phyloP scores from a whole-genome alignment of 1,140 invertebrate genomes.

The Coelopa frigida region DNA sequence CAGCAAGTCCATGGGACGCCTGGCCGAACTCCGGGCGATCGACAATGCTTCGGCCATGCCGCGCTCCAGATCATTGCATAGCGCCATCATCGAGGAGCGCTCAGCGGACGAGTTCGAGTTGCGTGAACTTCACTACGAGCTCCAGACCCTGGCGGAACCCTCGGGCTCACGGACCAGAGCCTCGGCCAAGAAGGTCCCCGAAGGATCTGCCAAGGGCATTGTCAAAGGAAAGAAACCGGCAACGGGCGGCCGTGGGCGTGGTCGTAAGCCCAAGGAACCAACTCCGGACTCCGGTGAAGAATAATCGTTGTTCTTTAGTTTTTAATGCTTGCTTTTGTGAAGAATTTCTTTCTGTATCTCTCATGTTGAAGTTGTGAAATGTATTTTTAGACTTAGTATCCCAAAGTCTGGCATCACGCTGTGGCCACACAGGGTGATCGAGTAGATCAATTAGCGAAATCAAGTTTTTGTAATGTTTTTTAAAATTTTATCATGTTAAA shows the following conservation, averaged over 20 bases:
- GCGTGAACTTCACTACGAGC: no score
- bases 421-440: neutral
- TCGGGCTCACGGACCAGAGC: no score
- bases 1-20: slow-evolving; percentile 5
- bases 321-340: neutral
- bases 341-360: neutral
- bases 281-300: no score
- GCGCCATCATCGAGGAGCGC: neutral
- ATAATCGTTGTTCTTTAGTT: neutral
- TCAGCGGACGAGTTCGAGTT: no score
- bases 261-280: no score
- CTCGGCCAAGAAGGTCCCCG: no score
- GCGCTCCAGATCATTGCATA: neutral
- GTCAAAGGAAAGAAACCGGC: no score
- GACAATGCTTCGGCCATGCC: slow-evolving; percentile 1
- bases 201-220: no score
- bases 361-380: neutral
- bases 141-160: no score
- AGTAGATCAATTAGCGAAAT: neutral
- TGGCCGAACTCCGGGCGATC: neutral
- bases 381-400: no score
- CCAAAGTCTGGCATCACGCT: no score
- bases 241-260: no score
- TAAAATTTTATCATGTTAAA: slow-evolving; percentile 7
- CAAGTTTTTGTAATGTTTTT: slow-evolving; percentile 9